A percentile compares a stretch with the other conserved stretches of the same genome.
Evolutionary conservation across 2,797 vertebrate species (phyloP).

Genomic region (Apodemus agrarius): DNA sequence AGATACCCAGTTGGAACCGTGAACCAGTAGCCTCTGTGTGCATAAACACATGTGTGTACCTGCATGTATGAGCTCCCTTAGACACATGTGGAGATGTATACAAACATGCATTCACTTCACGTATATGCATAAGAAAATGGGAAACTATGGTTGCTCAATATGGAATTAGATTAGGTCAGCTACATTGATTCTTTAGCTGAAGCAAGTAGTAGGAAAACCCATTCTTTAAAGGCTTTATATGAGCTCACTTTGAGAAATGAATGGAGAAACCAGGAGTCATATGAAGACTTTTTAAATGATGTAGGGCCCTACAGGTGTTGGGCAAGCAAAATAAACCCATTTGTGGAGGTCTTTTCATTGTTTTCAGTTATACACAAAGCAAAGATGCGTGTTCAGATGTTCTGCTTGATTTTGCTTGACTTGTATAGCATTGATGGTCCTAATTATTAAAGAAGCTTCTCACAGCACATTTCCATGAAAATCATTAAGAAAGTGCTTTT

Average conservation of each 20-base stretch:
- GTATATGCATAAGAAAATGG: background rate
- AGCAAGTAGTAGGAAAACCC: background rate
- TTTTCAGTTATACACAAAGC: background rate
- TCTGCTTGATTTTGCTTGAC: conserved; percentile 6
- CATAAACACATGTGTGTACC: background rate
- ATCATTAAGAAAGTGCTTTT: conserved; percentile 55
- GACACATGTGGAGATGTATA: background rate
- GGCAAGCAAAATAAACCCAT: background rate
- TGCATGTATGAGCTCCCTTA: background rate
- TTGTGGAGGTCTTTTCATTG: background rate
- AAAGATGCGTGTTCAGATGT: background rate
- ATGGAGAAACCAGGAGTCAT: background rate
- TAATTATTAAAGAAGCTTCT: conserved; percentile 5
- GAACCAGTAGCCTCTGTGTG: background rate
- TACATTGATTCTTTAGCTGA: background rate
- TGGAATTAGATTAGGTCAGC: background rate
- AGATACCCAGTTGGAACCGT: background rate
- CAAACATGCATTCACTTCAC: background rate
- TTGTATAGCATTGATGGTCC: background rate
- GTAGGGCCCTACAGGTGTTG: background rate
- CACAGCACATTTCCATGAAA: conserved; percentile 48
- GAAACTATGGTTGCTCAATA: background rate
- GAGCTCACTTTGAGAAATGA: background rate
- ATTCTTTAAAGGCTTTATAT: background rate
- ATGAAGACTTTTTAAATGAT: background rate